Evolutionary conservation across 2,888 invertebrate species (phyloP), one percentile per base, ranked within the genome.

Genomic region (Drosophila cognata): DNA sequence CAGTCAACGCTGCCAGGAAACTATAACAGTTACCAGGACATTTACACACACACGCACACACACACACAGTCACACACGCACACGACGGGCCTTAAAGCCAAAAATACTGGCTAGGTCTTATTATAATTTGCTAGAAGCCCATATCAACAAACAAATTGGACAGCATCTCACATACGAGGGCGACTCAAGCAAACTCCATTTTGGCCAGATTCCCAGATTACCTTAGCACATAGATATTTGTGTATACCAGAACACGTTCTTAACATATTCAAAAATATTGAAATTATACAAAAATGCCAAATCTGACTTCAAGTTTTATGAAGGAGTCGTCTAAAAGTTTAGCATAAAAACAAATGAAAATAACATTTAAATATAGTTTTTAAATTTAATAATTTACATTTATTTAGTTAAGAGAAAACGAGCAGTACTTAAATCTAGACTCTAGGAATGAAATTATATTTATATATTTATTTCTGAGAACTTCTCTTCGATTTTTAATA

Each of bases 1-100:
- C 65, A 71, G 41, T 56, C 67, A 70, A 36, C 56, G 86, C 74
- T 77, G 79, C 79, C 67, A 53, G 73, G 84, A 79, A 87, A 89
- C 89, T 75, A 74, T 38, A 36, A 38, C 62, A 51, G 77, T 67
- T 59, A 11, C 52, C 48, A 48, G 61, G 46, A 36, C 29, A 35
- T 18, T 0, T 21, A 31, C 35, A 18, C 35, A 53, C 52, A 16
- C 25, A 53, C 16, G 21, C 16, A 16, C 53, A 36, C 28, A 36
- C 28, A 28, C 35, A 16, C 0, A 25, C 21, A 35, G 6, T 2
- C 21, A 21, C n/a, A 28, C 43, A 16, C 31, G 33, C 55, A 65
- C 52, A 53, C 33, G 38, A 28, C 48, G 25, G 6, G 16, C 11
- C 31, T 16, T 21, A 55, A 29, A 1, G 11, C 51, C 51, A 51